Percentiles rank a stretch among this genome's conserved stretches.
These are phyloP conservation scores for Fissipunctia ypsillon DNA, from an alignment of 2,888 invertebrate genomes.

Conservation along the genomic window DNA sequence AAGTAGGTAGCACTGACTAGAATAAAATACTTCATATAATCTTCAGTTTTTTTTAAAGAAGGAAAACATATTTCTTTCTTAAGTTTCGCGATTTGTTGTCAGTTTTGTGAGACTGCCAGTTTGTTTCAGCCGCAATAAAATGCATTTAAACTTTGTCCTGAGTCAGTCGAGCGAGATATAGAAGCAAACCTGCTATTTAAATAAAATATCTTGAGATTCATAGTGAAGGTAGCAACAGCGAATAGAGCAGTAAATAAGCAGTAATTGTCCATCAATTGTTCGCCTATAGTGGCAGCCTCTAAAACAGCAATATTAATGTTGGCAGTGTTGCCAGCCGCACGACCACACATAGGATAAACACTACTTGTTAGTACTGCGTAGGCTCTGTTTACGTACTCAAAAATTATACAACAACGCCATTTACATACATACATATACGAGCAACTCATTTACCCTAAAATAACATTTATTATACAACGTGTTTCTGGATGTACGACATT, in stretches of 20 bases:
- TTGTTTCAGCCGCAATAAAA: background rate
- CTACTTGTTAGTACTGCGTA: conserved; percentile 37
- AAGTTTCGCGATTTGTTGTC: background rate
- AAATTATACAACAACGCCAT: conserved; percentile 53
- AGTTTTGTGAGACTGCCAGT: background rate
- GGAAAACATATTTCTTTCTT: background rate
- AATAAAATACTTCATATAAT: background rate
- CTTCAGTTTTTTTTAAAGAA: background rate
- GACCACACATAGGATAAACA: conserved; percentile 42
- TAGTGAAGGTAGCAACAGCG: background rate
- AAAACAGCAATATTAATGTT: conserved; percentile 36
- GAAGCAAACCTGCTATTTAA: background rate
- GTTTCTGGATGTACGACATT: no score
- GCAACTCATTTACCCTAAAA: conserved; percentile 24
- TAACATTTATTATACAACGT: conserved; percentile 36
- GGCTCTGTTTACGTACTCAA: conserved; percentile 47
- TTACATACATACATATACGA: conserved; percentile 41
- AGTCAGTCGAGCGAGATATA: no score
- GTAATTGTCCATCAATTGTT: background rate
- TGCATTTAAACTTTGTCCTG: background rate
- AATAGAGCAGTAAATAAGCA: background rate
- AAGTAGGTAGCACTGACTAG: background rate
- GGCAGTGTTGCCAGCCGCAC: conserved; percentile 8
- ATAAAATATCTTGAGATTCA: conserved; percentile 12
- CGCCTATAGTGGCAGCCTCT: background rate